phyloP scores from a whole-genome alignment of 2,113 vertebrate species.

The Riparia riparia region DNA sequence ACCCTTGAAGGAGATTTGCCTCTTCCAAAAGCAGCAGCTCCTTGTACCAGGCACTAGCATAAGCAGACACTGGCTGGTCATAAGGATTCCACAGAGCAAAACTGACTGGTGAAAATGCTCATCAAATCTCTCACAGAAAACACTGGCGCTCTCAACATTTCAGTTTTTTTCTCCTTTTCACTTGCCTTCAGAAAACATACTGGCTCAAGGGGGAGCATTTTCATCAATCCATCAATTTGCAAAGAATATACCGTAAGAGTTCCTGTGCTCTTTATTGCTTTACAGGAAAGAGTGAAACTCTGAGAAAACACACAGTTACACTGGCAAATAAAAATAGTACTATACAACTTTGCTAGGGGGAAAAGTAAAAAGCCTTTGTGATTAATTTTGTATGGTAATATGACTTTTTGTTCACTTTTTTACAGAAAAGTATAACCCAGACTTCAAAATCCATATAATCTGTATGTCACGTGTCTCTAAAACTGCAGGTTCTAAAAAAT shows the following conservation, averaged over 20 bases:
- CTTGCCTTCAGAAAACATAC: background rate
- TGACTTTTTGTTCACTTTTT: background rate
- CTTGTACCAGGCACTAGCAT: background rate
- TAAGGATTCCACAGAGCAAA: background rate
- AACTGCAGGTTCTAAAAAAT: background rate
- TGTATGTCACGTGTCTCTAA: background rate
- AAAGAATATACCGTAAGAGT: background rate
- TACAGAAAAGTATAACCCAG: background rate
- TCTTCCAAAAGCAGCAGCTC: background rate
- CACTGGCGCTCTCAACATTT: fast-evolving
- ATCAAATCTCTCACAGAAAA: background rate
- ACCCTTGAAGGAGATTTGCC: background rate
- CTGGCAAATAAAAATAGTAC: background rate
- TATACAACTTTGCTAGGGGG: background rate
- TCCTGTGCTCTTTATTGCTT: background rate
- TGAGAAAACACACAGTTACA: background rate
- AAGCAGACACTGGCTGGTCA: background rate
- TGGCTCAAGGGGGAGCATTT: background rate
- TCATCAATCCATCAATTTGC: background rate
- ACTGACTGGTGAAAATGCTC: background rate
- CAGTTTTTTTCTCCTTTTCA: background rate
- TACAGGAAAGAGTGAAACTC: background rate
- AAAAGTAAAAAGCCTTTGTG: background rate
- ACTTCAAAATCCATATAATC: background rate
- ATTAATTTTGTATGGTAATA: background rate